Evolutionary conservation across 2,113 vertebrate genomes (phyloP).

Genomic region (Gambusia affinis): DNA sequence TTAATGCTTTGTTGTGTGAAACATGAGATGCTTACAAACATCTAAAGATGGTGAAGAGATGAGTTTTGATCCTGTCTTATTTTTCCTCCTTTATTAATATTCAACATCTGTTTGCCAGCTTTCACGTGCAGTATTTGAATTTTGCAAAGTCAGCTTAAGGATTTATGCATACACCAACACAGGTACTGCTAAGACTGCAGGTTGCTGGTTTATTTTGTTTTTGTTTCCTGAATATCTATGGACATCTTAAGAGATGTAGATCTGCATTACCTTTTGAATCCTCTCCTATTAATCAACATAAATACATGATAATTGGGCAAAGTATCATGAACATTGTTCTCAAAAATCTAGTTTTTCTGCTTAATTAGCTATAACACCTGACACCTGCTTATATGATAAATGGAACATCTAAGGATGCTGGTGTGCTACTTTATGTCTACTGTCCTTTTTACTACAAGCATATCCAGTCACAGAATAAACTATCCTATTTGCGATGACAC

Average conservation of each 20-base stretch:
- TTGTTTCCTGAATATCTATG: neutral
- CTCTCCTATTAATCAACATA: constrained; percentile 32
- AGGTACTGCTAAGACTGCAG: constrained; percentile 46
- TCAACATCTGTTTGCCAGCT: constrained; percentile 51
- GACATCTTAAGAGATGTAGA: constrained; percentile 10
- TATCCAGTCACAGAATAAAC: constrained; percentile 2
- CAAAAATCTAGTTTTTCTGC: constrained; percentile 35
- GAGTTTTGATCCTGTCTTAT: constrained; percentile 22
- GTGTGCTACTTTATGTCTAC: constrained; percentile 22
- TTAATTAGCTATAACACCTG: constrained; percentile 31
- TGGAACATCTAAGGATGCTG: constrained; percentile 32
- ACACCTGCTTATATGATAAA: constrained; percentile 33
- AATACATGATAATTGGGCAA: neutral
- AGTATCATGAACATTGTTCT: constrained; percentile 3
- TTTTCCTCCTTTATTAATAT: constrained; percentile 48
- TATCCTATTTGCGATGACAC: neutral
- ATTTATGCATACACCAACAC: constrained; percentile 48
- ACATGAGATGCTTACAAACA: neutral
- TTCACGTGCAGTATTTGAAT: constrained; percentile 33
- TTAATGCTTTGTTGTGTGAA: neutral
- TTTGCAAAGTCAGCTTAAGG: constrained; percentile 50
- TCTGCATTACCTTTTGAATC: neutral
- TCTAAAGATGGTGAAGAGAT: constrained; percentile 7
- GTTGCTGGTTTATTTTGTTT: constrained; percentile 45
- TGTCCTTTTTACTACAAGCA: neutral